Percentiles rank a stretch among this genome's conserved stretches.
Evolutionary conservation across 1,140 invertebrate genomes (phyloP).

Genomic region (Lepidurus arcticus): DNA sequence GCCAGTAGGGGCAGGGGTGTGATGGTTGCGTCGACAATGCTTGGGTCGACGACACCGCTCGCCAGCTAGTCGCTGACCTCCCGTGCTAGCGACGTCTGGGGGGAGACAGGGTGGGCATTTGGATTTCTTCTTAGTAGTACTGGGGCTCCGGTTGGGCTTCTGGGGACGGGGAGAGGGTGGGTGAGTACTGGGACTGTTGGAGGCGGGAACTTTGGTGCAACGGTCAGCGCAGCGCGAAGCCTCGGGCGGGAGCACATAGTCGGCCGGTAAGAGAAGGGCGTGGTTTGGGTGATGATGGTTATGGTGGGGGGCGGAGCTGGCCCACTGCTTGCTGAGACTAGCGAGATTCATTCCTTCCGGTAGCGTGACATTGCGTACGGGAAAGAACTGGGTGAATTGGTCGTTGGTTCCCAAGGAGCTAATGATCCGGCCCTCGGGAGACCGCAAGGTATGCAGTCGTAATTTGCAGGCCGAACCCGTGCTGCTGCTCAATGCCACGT

Average conservation of each 20-base stretch:
- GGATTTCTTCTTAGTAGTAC: conserved; percentile 21
- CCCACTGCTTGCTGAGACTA: conserved; percentile 30
- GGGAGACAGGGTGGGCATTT: conserved; percentile 18
- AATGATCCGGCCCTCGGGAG: conserved; percentile 25
- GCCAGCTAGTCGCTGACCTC: neutral
- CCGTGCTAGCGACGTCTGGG: neutral
- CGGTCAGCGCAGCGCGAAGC: conserved; percentile 23
- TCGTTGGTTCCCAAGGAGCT: conserved; percentile 29
- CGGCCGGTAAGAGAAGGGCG: neutral
- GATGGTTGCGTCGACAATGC: neutral
- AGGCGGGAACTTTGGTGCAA: conserved; percentile 26
- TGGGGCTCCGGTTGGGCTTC: conserved; percentile 8
- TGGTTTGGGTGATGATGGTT: neutral
- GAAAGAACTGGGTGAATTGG: conserved; percentile 32
- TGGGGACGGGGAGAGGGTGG: neutral
- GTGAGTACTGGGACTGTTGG: conserved; percentile 29
- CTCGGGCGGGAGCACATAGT: conserved; percentile 24
- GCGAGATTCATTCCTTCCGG: conserved; percentile 30
- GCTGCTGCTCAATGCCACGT: conserved; percentile 64
- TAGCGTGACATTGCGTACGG: conserved; percentile 31
- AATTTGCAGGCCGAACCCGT: conserved; percentile 60
- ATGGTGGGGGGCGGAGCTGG: conserved; percentile 5
- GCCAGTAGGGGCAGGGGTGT: neutral
- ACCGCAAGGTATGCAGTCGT: conserved; percentile 53
- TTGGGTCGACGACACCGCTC: conserved; percentile 3